Conservation (phyloP, 2,797 vertebrate species). For the Coendou prehensilis region DNA sequence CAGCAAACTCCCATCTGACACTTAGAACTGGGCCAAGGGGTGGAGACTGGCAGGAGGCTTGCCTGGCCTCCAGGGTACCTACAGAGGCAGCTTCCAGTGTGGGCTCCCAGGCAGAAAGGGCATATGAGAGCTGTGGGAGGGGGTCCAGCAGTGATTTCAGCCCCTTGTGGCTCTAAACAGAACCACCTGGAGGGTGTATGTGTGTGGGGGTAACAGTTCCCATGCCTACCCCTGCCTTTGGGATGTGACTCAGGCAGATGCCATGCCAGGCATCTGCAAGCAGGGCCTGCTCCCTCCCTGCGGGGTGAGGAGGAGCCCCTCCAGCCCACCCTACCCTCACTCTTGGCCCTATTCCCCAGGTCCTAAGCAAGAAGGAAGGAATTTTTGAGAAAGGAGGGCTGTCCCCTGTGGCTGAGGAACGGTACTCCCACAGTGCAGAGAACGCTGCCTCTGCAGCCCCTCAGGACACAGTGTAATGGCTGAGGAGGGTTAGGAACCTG, state of each 20-base stretch:
- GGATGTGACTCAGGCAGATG: conserved; percentile 73
- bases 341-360: background rate
- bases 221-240: conserved; percentile 55
- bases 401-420: background rate
- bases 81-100: background rate
- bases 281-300: conserved; percentile 22
- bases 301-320: background rate
- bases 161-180: conserved; percentile 65
- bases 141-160: conserved; percentile 65
- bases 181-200: conserved; percentile 65
- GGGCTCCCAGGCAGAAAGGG: background rate
- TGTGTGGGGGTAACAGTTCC: background rate
- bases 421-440: background rate
- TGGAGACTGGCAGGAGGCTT: conserved; percentile 16
- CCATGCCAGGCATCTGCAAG: conserved; percentile 64
- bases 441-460: background rate
- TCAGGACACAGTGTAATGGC: background rate
- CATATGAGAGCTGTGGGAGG: background rate
- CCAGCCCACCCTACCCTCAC: background rate
- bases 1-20: conserved; percentile 61
- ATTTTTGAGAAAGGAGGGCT: conserved; percentile 21
- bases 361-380: conserved; percentile 47
- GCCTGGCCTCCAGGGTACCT: background rate
- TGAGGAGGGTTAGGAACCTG: background rate
- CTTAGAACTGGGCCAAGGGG: background rate